A percentile compares a stretch with the other conserved stretches of the same genome.
phyloP scores from a whole-genome alignment of 2,888 invertebrate genomes.

The Eubasilissa splendida region DNA sequence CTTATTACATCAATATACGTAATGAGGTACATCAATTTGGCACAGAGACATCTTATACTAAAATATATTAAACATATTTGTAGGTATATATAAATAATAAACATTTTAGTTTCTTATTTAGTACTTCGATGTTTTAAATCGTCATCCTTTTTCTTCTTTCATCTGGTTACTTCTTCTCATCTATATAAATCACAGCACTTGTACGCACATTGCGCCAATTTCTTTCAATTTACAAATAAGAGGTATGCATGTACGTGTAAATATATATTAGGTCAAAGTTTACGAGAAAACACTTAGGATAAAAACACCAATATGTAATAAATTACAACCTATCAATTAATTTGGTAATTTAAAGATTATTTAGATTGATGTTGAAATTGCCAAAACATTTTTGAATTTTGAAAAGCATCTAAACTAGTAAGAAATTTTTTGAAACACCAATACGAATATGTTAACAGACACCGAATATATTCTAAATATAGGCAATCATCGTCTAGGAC shows the following conservation, averaged over 20 bases:
- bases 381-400: conserved; percentile 52
- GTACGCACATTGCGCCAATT: conserved; percentile 43
- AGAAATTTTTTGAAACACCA: conserved; percentile 57
- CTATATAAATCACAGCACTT: conserved; percentile 59
- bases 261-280: conserved; percentile 47
- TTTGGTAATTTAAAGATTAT: conserved; percentile 50
- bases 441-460: conserved; percentile 57
- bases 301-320: conserved; percentile 51
- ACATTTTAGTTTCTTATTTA: conserved; percentile 56
- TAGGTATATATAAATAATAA: conserved; percentile 60
- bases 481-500: conserved; percentile 53
- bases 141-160: conserved; percentile 52
- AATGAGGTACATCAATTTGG: conserved; percentile 88
- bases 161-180: conserved; percentile 44
- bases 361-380: conserved; percentile 44
- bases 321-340: conserved; percentile 53
- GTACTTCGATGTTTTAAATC: conserved; percentile 71
- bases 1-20: conserved; percentile 70
- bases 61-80: conserved; percentile 53
- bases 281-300: conserved; percentile 52
- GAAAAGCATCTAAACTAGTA: conserved; percentile 58
- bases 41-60: conserved; percentile 74
- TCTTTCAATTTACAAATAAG: conserved; percentile 51
- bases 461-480: conserved; percentile 56
- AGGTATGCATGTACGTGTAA: conserved; percentile 51